phyloP scores from a whole-genome alignment of 1,140 invertebrate genomes.

The Conus ventricosus region DNA sequence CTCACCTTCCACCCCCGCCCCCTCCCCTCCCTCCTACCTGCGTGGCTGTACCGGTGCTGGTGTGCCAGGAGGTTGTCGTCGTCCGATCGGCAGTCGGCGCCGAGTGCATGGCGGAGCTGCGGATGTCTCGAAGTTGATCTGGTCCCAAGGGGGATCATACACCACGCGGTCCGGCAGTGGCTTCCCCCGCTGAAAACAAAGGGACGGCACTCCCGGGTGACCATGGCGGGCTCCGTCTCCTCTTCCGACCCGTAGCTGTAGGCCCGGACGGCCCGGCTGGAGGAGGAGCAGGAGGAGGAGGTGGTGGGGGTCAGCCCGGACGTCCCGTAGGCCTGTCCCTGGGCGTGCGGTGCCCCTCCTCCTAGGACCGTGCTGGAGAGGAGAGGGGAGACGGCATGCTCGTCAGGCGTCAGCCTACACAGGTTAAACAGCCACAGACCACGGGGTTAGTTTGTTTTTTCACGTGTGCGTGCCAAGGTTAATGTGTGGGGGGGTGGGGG shows the following conservation, averaged over 20 bases:
- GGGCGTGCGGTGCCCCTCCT: slow-evolving; percentile 18
- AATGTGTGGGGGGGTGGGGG: too few species aligned
- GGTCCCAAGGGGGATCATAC: slow-evolving; percentile 49
- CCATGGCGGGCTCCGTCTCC: slow-evolving; percentile 54
- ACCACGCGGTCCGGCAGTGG: slow-evolving; percentile 39
- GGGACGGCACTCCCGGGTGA: slow-evolving; percentile 32
- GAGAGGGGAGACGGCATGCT: slow-evolving; percentile 55
- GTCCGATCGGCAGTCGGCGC: not conserved
- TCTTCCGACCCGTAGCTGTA: slow-evolving; percentile 69
- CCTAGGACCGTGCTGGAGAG: slow-evolving; percentile 31
- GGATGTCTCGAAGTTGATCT: slow-evolving; percentile 42
- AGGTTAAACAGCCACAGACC: not conserved
- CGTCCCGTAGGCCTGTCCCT: slow-evolving; percentile 12
- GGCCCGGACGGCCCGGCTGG: slow-evolving; percentile 36
- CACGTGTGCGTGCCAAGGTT: too few species aligned
- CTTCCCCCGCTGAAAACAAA: slow-evolving; percentile 26
- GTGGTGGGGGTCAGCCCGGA: slow-evolving; percentile 35
- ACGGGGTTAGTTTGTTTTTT: too few species aligned
- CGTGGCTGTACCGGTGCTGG: slow-evolving; percentile 42
- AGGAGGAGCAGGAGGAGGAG: slow-evolving; percentile 18
- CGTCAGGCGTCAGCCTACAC: slow-evolving; percentile 62
- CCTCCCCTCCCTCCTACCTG: slow-evolving; percentile 34
- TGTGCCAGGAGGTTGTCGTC: slow-evolving; percentile 41
- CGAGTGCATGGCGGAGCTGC: not conserved
- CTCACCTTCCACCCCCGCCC: too few species aligned